Evolutionary conservation across 1,140 invertebrate species (phyloP).

Genomic region (Pectinophora gossypiella): DNA sequence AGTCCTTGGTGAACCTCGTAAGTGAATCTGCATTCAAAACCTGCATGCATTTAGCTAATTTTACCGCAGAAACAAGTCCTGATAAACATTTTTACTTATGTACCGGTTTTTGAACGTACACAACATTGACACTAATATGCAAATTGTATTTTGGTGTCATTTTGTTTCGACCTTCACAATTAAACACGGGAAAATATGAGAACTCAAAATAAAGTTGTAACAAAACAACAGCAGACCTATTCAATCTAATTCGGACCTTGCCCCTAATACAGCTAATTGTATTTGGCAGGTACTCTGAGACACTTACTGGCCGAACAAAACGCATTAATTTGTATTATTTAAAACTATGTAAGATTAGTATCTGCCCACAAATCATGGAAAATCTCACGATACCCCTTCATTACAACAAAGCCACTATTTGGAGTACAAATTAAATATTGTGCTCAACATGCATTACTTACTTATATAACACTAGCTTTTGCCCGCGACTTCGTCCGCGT

Average conservation of each 20-base stretch:
- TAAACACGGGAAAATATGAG: constrained; percentile 11
- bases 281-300: constrained; percentile 5
- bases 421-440: no score
- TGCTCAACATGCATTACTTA: no score
- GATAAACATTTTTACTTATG: no score
- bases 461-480: no score
- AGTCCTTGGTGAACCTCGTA: constrained; percentile 37
- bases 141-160: background rate
- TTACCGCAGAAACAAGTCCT: no score
- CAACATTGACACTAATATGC: constrained; percentile 6
- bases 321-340: background rate
- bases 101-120: background rate
- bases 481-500: no score
- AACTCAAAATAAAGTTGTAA: constrained; percentile 13
- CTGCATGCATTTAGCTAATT: no score
- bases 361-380: background rate
- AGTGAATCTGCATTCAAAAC: background rate
- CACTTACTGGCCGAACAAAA: background rate
- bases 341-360: background rate
- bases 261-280: constrained; percentile 23
- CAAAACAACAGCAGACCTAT: constrained; percentile 15
- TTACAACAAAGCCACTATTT: no score
- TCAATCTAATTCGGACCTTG: constrained; percentile 21
- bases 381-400: background rate
- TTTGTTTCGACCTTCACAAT: constrained; percentile 8